These are phyloP conservation scores for Podarcis lilfordi DNA, from an alignment of 2,797 vertebrate genomes.

Conservation along the genomic window DNA sequence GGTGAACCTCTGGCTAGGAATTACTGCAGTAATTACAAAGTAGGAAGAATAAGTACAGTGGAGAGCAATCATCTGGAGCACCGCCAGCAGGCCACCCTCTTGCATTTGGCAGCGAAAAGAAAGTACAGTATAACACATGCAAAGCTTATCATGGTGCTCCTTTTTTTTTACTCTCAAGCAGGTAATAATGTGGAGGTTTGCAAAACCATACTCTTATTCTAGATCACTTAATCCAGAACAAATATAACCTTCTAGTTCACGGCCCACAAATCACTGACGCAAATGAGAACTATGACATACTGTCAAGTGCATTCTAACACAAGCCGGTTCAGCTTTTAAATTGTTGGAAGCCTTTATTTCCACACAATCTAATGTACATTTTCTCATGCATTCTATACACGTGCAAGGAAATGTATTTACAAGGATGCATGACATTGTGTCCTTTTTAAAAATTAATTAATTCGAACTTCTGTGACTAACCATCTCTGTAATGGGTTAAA, in stretches of 20 bases:
- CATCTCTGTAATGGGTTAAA: neutral
- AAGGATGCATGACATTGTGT: neutral
- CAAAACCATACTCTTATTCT: neutral
- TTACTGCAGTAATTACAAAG: too few species aligned
- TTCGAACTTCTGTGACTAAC: neutral
- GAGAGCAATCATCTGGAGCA: neutral
- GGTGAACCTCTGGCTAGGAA: neutral
- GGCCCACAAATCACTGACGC: neutral
- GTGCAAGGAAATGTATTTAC: neutral
- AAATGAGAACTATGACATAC: neutral
- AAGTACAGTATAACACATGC: neutral
- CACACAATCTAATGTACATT: neutral
- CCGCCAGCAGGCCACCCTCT: neutral
- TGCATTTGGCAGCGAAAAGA: neutral
- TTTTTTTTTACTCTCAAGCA: neutral
- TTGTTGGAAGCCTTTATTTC: neutral
- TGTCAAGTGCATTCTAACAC: neutral
- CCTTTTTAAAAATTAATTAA: neutral
- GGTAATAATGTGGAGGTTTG: neutral
- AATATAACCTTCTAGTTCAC: neutral
- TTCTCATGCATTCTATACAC: neutral
- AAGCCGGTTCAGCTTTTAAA: neutral
- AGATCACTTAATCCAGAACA: neutral
- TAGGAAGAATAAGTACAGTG: too few species aligned
- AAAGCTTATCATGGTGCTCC: neutral